Evolutionary conservation across 2,797 vertebrate species (phyloP).

Genomic region (Prionace glauca): DNA sequence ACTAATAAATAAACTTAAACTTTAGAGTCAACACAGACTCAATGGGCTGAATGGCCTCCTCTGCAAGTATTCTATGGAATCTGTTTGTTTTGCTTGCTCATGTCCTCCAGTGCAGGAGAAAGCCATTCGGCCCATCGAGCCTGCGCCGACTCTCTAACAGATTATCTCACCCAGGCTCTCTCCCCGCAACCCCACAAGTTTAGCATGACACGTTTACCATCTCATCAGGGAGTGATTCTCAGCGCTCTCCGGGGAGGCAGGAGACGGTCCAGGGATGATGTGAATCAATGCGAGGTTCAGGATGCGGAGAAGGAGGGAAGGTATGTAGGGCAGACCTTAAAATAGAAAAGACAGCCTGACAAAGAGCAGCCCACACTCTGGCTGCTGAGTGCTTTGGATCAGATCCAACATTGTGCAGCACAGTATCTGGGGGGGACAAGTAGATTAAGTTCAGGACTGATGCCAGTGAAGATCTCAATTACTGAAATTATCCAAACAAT

Average conservation of each 20-base stretch:
- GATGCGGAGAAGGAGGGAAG: not conserved
- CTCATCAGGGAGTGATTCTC: too few species aligned
- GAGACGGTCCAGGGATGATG: not conserved
- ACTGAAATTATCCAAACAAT: not conserved
- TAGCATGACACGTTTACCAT: too few species aligned
- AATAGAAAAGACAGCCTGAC: not conserved
- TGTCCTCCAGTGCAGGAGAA: too few species aligned
- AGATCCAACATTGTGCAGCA: not conserved
- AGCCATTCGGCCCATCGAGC: too few species aligned
- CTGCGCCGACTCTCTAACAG: too few species aligned
- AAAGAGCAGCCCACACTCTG: not conserved
- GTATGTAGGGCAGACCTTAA: not conserved
- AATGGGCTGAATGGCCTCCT: too few species aligned
- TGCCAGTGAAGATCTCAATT: not conserved
- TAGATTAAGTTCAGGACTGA: not conserved
- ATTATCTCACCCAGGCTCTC: too few species aligned
- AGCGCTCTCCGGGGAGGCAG: not conserved
- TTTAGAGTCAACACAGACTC: too few species aligned
- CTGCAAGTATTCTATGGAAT: too few species aligned
- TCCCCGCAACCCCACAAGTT: too few species aligned
- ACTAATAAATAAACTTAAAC: too few species aligned
- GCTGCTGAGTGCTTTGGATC: not conserved
- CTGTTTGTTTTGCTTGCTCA: too few species aligned
- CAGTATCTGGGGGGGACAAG: not conserved
- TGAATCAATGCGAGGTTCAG: not conserved